These are phyloP conservation scores for Pterostichus niger DNA, from an alignment of 2,888 invertebrate genomes.

Conservation along the genomic window DNA sequence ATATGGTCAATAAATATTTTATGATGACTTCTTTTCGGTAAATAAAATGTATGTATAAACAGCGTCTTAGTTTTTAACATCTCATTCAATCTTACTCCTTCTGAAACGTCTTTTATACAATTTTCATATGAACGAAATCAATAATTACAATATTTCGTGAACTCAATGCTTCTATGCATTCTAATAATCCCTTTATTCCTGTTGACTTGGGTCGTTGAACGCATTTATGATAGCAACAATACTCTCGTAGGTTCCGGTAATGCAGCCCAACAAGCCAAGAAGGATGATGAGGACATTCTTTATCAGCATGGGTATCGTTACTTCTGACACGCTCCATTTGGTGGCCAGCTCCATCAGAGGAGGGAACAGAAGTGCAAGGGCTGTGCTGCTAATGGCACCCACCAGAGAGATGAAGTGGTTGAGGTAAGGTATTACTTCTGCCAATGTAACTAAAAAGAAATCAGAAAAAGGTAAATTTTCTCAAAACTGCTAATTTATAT, in stretches of 20 bases:
- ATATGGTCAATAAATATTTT: too few species aligned
- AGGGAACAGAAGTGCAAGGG: slow-evolving; percentile 92
- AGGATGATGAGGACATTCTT: slow-evolving; percentile 84
- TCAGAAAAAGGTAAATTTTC: too few species aligned
- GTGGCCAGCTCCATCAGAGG: slow-evolving; percentile 91
- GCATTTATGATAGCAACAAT: slow-evolving; percentile 81
- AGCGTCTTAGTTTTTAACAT: too few species aligned
- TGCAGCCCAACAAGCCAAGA: slow-evolving; percentile 85
- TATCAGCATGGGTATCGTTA: slow-evolving; percentile 77
- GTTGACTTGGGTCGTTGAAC: slow-evolving; percentile 9
- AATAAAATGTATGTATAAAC: too few species aligned
- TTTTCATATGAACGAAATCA: too few species aligned
- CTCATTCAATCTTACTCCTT: too few species aligned
- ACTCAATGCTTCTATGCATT: too few species aligned
- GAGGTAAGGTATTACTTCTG: slow-evolving; percentile 91
- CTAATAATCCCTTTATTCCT: too few species aligned
- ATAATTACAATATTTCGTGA: too few species aligned
- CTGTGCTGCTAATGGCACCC: slow-evolving; percentile 93
- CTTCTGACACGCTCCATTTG: slow-evolving; percentile 81
- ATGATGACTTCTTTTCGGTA: too few species aligned
- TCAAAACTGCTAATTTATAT: slow-evolving; percentile 23
- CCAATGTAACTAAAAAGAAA: slow-evolving; percentile 84
- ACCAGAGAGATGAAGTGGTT: slow-evolving; percentile 94
- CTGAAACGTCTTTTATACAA: too few species aligned
- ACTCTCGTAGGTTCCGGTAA: slow-evolving; percentile 88